A percentile compares a stretch with the other conserved stretches of the same genome.
phyloP scores from a whole-genome alignment of 2,888 invertebrate genomes.

The Osmoderma eremita region DNA sequence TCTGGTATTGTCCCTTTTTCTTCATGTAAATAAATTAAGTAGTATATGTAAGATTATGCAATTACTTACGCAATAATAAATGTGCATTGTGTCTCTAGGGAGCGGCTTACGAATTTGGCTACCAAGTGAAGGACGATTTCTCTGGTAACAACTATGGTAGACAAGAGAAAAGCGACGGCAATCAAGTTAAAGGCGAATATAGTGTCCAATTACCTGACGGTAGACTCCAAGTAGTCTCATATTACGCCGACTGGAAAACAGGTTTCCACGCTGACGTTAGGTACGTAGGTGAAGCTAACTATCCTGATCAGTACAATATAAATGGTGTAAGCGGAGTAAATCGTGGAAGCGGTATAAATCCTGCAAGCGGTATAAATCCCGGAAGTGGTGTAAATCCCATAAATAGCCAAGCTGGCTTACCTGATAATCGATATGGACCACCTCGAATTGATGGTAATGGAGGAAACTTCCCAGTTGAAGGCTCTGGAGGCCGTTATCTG shows the following conservation, averaged over 20 bases:
- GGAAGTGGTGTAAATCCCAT: too few species aligned
- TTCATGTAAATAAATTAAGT: too few species aligned
- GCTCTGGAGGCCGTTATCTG: conserved; percentile 1
- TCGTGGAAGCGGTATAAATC: not conserved
- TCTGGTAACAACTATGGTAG: conserved; percentile 79
- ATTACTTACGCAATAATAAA: not conserved
- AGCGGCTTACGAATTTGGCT: conserved; percentile 82
- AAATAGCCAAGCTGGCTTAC: not conserved
- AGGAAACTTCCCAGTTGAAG: not conserved
- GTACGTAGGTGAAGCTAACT: conserved; percentile 76
- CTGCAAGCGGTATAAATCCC: not conserved
- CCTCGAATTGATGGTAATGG: not conserved
- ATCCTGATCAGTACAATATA: conserved; percentile 68
- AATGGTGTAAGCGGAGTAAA: conserved; percentile 8
- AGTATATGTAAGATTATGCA: too few species aligned
- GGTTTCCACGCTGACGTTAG: conserved; percentile 82
- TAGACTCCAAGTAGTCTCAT: conserved; percentile 74
- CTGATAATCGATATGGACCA: not conserved
- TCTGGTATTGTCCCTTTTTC: too few species aligned
- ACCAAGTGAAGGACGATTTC: conserved; percentile 80
- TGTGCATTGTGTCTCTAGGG: conserved; percentile 65
- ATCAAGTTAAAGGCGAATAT: conserved; percentile 73
- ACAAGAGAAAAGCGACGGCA: conserved; percentile 77
- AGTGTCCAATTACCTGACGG: conserved; percentile 71
- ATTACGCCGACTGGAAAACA: conserved; percentile 82